A percentile compares a stretch with the other conserved stretches of the same genome.
phyloP scores from a whole-genome alignment of 2,888 invertebrate genomes.

The Aphodius granarius region DNA sequence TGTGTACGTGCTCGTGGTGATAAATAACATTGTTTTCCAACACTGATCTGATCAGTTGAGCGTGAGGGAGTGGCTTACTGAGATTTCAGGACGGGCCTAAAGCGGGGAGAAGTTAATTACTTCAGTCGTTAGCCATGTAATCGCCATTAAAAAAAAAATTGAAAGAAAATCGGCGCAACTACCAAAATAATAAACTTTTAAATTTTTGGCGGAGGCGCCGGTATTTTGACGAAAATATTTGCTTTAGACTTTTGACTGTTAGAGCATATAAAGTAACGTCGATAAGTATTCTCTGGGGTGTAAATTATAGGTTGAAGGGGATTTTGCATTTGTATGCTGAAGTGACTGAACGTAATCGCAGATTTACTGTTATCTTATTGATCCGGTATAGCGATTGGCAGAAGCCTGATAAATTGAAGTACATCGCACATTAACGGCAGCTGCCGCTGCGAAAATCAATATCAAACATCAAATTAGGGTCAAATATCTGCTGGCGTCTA shows the following conservation, averaged over 20 bases:
- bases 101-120: slow-evolving; percentile 11
- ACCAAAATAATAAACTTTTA: neutral
- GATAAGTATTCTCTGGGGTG: too few relatives aligned
- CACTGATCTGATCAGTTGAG: slow-evolving; percentile 24
- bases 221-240: neutral
- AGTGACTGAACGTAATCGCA: neutral
- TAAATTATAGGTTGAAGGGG: too few relatives aligned
- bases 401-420: neutral
- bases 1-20: slow-evolving; percentile 18
- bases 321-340: too few relatives aligned
- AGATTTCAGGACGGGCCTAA: slow-evolving; percentile 21
- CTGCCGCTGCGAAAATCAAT: neutral
- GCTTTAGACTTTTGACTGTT: too few relatives aligned
- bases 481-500: neutral
- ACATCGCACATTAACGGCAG: neutral
- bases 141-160: too few relatives aligned
- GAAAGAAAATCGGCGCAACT: too few relatives aligned
- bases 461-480: neutral
- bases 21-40: slow-evolving; percentile 26
- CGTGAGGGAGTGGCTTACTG: slow-evolving; percentile 24
- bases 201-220: neutral
- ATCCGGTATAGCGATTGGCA: neutral
- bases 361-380: neutral
- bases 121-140: slow-evolving; percentile 8
- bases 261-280: too few relatives aligned